Percentiles rank a stretch among this genome's conserved stretches.
phyloP scores from a whole-genome alignment of 2,113 vertebrate species.

The Scalopus aquaticus region DNA sequence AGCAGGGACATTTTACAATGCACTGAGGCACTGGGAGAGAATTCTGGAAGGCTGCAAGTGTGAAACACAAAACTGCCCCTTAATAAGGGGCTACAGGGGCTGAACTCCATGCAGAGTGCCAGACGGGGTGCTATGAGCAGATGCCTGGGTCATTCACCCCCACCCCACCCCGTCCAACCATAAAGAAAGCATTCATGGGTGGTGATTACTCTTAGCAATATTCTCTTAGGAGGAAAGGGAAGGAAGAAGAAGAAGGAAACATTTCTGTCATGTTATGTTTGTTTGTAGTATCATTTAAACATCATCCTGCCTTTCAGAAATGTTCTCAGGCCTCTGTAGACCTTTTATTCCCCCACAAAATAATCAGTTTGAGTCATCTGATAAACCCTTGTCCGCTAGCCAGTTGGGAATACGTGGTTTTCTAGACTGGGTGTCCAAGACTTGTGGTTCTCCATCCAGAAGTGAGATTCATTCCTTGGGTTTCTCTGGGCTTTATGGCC shows the following conservation, averaged over 20 bases:
- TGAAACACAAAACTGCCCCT: not conserved
- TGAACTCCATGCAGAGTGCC: not conserved
- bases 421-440: not conserved
- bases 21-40: not conserved
- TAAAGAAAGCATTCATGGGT: accelerated
- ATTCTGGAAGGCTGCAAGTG: too few species aligned
- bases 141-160: not conserved
- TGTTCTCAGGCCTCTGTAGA: not conserved
- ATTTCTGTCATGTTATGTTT: not conserved
- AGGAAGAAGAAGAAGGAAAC: not conserved
- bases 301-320: not conserved
- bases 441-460: not conserved
- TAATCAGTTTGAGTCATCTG: not conserved
- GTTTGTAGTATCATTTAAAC: not conserved
- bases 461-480: not conserved
- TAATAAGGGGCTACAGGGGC: not conserved
- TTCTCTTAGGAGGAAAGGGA: not conserved
- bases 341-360: not conserved
- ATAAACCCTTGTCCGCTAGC: not conserved
- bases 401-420: not conserved
- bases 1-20: not conserved
- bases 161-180: not conserved
- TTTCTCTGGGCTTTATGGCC: not conserved
- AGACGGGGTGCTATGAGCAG: too few species aligned
- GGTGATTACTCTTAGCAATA: not conserved